phyloP scores from a whole-genome alignment of 2,797 vertebrate species.

The Amazona finschi region DNA sequence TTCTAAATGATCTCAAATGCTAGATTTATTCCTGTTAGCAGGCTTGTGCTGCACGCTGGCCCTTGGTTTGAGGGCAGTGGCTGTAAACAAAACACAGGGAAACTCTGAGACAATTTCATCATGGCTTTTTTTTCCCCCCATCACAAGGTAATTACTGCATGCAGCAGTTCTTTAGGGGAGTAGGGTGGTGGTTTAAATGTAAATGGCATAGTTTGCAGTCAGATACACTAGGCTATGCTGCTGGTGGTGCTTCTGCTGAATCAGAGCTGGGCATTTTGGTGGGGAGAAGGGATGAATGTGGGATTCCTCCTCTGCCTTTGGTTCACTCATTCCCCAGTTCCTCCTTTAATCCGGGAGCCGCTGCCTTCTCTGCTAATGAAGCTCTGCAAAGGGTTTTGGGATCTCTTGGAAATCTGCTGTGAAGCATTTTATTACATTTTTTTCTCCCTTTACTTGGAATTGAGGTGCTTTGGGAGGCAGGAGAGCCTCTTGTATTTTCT shows the following conservation, averaged over 20 bases:
- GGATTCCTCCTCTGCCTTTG: background rate
- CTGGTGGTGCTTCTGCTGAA: background rate
- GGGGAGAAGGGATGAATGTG: background rate
- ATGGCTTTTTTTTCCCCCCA: background rate
- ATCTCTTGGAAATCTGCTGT: background rate
- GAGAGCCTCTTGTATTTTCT: background rate
- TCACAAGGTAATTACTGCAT: conserved; percentile 39
- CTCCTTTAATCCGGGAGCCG: background rate
- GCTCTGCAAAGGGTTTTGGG: background rate
- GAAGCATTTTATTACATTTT: background rate
- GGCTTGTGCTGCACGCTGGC: background rate
- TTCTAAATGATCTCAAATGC: conserved; percentile 39
- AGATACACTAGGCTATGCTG: background rate
- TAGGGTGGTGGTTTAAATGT: background rate
- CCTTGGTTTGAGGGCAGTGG: background rate
- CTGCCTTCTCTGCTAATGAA: background rate
- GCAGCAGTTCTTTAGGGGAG: conserved; percentile 23
- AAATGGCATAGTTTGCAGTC: conserved; percentile 9
- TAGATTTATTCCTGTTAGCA: conserved; percentile 41
- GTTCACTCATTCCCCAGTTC: background rate
- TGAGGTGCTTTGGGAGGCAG: background rate
- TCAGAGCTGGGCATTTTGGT: conserved; percentile 5
- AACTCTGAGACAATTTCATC: conserved; percentile 48
- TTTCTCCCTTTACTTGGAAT: background rate
- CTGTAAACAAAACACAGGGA: conserved; percentile 29